A percentile compares a stretch with the other conserved stretches of the same genome.
Conservation (phyloP, 2,888 invertebrate genomes). For the Drosophila ustulata region DNA sequence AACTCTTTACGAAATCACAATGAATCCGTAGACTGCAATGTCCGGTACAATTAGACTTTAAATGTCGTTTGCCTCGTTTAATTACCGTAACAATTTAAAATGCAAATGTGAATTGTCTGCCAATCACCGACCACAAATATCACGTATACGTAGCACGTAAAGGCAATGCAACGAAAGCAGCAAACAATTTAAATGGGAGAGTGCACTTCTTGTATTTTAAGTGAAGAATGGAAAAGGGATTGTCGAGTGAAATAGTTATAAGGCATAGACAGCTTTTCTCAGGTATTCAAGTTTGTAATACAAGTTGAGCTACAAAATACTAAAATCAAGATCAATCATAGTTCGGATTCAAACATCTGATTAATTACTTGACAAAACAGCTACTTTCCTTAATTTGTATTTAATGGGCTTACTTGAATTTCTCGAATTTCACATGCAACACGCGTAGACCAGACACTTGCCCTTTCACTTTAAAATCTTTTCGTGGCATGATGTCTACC, state of each 20-base stretch:
- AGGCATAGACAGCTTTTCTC: no score
- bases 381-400: neutral
- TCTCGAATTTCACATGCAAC: conserved; percentile 18
- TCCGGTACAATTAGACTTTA: conserved; percentile 25
- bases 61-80: conserved; percentile 6
- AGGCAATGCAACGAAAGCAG: conserved; percentile 5
- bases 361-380: neutral
- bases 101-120: conserved; percentile 4
- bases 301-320: neutral
- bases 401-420: conserved; percentile 7
- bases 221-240: neutral
- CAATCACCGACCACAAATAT: conserved; percentile 15
- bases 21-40: conserved; percentile 13
- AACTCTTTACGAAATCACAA: conserved; percentile 29
- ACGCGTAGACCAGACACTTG: conserved; percentile 6
- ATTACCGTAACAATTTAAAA: conserved; percentile 39
- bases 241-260: no score
- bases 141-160: conserved; percentile 33
- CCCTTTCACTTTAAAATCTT: conserved; percentile 41
- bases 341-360: neutral
- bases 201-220: neutral
- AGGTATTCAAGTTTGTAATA: no score
- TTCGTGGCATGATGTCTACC: conserved; percentile 13
- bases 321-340: neutral
- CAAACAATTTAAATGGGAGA: neutral